Conservation (phyloP, 1,140 invertebrate species). For the Macrostomum lignano region DNA sequence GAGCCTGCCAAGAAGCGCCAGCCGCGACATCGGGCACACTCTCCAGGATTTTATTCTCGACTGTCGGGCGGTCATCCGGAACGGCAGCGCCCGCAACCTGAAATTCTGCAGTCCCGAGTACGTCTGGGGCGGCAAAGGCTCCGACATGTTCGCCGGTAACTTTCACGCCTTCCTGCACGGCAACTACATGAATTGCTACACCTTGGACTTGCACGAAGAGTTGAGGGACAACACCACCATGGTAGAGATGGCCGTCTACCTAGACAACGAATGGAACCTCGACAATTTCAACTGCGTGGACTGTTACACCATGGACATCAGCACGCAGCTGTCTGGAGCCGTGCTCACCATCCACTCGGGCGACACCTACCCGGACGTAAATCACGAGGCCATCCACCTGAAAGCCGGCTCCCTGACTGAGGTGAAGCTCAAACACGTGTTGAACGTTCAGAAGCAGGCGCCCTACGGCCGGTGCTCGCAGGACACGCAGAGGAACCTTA, state of each 20-base stretch:
- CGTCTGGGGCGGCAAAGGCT: no score
- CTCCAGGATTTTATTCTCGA: no score
- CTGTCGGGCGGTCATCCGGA: no score
- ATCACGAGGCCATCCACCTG: not conserved
- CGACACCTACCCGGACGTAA: slow-evolving; percentile 1
- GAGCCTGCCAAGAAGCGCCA: no score
- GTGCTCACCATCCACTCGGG: not conserved
- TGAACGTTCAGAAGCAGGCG: not conserved
- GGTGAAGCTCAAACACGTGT: not conserved
- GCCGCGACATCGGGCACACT: no score
- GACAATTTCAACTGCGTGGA: not conserved
- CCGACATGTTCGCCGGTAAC: no score
- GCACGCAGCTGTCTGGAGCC: not conserved
- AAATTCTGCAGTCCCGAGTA: no score
- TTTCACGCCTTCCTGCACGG: no score
- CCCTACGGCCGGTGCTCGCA: slow-evolving; percentile 1
- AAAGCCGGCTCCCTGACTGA: not conserved
- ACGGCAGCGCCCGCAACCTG: no score
- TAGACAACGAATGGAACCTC: not conserved
- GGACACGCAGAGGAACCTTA: not conserved
- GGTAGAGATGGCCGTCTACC: not conserved
- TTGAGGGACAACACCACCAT: not conserved
- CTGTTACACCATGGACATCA: not conserved
- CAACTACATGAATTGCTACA: slow-evolving; percentile 5
- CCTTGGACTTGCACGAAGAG: not conserved